These are phyloP conservation scores for Heliocidaris erythrogramma DNA, from an alignment of 35 echinoderm and acorn worm species.

Conservation along the genomic window DNA sequence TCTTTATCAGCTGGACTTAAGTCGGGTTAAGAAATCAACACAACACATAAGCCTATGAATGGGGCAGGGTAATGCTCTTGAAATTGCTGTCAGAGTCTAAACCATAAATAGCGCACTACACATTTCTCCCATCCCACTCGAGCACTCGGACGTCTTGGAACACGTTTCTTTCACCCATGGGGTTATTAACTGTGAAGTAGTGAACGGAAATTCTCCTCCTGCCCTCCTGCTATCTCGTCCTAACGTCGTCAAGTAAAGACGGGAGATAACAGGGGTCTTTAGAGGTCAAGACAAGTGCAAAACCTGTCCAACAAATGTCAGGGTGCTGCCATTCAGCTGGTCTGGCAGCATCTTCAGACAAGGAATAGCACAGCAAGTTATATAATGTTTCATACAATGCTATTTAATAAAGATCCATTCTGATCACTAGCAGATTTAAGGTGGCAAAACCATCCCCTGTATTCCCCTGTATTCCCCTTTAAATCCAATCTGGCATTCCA, in stretches of 20 bases:
- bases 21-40: background rate
- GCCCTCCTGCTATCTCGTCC: background rate
- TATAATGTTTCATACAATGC: background rate
- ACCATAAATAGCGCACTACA: background rate
- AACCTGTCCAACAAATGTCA: background rate
- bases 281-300: conserved; percentile 1
- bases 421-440: too few relatives aligned
- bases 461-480: too few relatives aligned
- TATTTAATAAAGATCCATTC: too few relatives aligned
- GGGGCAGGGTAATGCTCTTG: background rate
- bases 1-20: background rate
- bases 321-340: background rate
- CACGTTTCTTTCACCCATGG: background rate
- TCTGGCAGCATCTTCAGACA: background rate
- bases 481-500: too few relatives aligned
- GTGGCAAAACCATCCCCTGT: too few relatives aligned
- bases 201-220: background rate
- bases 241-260: background rate
- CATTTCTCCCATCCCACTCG: background rate
- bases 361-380: background rate
- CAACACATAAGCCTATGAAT: background rate
- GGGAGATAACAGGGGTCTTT: background rate
- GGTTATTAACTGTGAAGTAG: background rate
- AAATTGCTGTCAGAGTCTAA: background rate
- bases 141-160: background rate